Base-by-base conservation (phyloP, 2,888 invertebrate genomes). In the Stenotaenia linearis region DNA sequence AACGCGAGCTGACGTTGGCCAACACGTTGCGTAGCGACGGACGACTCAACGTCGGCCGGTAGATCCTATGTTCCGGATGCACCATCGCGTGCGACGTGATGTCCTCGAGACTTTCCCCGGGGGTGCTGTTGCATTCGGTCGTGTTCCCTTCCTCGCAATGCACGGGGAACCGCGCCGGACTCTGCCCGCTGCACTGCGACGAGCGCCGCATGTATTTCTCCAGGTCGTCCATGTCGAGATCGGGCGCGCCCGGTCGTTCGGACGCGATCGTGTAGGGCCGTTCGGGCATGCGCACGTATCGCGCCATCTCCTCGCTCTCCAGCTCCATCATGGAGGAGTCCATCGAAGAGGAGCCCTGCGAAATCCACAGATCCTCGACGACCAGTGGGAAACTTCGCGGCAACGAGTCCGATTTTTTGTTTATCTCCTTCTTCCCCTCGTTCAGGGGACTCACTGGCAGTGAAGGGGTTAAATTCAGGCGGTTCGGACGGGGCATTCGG, bases 41-140 rank as follows among this genome's bases (percentile, higher is more conserved):
- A 81, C 84, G 84, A 21, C 85, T 84, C 25, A 90, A 89, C 75
- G 91, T 90, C 81, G 92, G 90, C 10, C 82, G 82, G 84, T 93
- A 93, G 83, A 93, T 93, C 86, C 92, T 93, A 85, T 93, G 92
- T 84, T 93, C 93, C 0, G 93, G 93, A 84, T 93, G 93, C 88
- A 90, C 80, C 87, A 89, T 56, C 88, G 90, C 61, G 86, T 87
- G 81, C 87, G n/a, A n/a, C n/a, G 80, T 37, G 21, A 83, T 80
- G 74, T 82, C 83, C 75, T 89, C 82, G 88, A 88, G 82, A 87
- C 89, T 82, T 86, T 87, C 84, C 80, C 85, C 84, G 2, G 86
- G 86, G 79, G 86, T 85, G 25, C 83, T 83, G 28, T 83, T 83
- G 80, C 86, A 85, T 61, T 85, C 85, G 10, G 85, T 86, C 30